These are phyloP conservation scores for Pomatostomus ruficeps DNA, from an alignment of 2,113 vertebrate species.

Conservation along the genomic window DNA sequence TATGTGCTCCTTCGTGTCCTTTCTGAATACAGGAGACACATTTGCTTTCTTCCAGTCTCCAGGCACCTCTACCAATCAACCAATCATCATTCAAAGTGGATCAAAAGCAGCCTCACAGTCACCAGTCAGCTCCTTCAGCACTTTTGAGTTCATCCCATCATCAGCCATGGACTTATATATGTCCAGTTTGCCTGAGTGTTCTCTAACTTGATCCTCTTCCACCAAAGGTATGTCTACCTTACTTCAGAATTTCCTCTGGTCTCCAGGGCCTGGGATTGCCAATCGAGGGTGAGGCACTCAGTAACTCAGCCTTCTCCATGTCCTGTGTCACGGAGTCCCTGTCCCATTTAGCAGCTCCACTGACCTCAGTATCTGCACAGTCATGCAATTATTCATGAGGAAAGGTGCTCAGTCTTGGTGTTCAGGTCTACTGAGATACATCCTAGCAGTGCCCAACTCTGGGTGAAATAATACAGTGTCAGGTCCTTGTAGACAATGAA, in stretches of 20 bases:
- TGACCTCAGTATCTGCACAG: not conserved
- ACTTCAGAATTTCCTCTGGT: not conserved
- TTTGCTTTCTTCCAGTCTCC: not conserved
- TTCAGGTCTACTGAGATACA: not conserved
- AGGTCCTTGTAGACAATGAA: not conserved
- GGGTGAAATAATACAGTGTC: not conserved
- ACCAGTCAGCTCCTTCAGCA: not conserved
- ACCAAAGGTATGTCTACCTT: not conserved
- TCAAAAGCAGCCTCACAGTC: not conserved
- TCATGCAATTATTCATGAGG: not conserved
- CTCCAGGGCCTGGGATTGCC: not conserved
- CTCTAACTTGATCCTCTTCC: not conserved
- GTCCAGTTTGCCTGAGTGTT: not conserved
- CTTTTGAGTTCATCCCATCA: not conserved
- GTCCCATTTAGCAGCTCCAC: not conserved
- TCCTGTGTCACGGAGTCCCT: not conserved
- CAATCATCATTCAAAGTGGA: not conserved
- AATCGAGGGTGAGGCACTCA: not conserved
- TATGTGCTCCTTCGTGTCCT: not conserved
- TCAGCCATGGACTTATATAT: fast-evolving
- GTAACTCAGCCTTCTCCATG: not conserved
- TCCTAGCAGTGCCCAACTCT: not conserved
- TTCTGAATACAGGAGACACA: not conserved
- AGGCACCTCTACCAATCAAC: not conserved
- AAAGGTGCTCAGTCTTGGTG: not conserved